Percentiles rank a stretch among this genome's conserved stretches.
Evolutionary conservation across 2,797 vertebrate genomes (phyloP).

Genomic region (Sciurus vulgaris): DNA sequence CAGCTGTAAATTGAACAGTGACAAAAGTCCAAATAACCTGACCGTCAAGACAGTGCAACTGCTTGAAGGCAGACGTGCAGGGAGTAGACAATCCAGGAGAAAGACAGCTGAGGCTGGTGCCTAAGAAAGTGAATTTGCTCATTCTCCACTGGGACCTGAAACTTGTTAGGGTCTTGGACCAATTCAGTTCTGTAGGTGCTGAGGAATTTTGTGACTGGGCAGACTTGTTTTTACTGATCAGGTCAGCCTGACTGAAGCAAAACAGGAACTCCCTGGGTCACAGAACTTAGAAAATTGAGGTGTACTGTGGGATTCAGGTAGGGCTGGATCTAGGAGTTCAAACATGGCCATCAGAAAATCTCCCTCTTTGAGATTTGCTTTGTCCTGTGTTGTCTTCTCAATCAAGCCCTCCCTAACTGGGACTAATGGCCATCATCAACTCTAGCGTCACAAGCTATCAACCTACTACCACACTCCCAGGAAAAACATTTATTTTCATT

Average conservation of each 20-base stretch:
- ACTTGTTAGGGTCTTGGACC: neutral
- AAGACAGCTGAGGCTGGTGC: neutral
- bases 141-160: neutral
- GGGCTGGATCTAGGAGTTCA: neutral
- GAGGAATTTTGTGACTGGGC: neutral
- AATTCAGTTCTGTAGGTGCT: neutral
- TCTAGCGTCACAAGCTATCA: neutral
- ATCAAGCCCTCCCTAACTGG: neutral
- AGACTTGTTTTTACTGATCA: neutral
- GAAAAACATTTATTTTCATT: neutral
- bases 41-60: conserved; percentile 45
- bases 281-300: neutral
- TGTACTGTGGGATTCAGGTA: neutral
- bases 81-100: neutral
- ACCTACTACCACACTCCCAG: too few species aligned
- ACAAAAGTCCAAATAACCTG: conserved; percentile 51
- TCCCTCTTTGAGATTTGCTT: neutral
- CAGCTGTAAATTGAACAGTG: conserved; percentile 53
- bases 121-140: neutral
- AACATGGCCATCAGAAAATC: neutral
- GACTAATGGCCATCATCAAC: neutral
- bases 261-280: neutral
- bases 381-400: neutral
- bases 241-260: neutral
- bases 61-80: neutral